Conservation (phyloP, 2,797 vertebrate genomes). For the Liparis tanakae region DNA sequence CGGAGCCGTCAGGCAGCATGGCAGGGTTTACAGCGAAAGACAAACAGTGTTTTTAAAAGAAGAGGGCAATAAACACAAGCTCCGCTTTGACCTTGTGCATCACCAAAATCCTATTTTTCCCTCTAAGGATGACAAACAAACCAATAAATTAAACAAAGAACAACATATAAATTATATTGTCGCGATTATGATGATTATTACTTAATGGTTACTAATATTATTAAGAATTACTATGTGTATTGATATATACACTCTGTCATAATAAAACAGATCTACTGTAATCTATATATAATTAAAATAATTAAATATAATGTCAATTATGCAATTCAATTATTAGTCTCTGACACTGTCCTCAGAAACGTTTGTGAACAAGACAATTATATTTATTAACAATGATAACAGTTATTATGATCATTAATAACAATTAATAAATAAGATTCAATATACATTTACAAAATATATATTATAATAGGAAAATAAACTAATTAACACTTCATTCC, state of each 20-base stretch:
- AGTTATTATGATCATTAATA: not conserved
- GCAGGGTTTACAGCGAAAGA: conserved; percentile 41
- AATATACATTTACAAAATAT: not conserved
- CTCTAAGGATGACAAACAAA: not conserved
- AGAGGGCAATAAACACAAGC: conserved; percentile 18
- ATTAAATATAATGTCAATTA: too few species aligned
- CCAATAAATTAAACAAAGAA: not conserved
- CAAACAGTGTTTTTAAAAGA: conserved; percentile 29
- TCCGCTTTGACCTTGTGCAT: conserved; percentile 27
- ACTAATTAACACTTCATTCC: not conserved
- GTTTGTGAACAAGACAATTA: too few species aligned
- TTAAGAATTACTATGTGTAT: not conserved
- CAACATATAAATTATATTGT: not conserved
- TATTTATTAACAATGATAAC: not conserved
- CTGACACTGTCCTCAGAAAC: too few species aligned
- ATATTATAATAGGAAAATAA: not conserved
- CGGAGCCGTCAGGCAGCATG: conserved; percentile 43
- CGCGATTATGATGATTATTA: not conserved
- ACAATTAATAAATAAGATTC: not conserved
- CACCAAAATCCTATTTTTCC: not conserved
- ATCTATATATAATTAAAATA: not conserved
- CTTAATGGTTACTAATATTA: not conserved
- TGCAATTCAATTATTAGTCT: too few species aligned
- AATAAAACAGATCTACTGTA: not conserved
- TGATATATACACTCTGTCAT: not conserved